phyloP scores from a whole-genome alignment of 2,113 vertebrate species.

The Delphinus delphis region DNA sequence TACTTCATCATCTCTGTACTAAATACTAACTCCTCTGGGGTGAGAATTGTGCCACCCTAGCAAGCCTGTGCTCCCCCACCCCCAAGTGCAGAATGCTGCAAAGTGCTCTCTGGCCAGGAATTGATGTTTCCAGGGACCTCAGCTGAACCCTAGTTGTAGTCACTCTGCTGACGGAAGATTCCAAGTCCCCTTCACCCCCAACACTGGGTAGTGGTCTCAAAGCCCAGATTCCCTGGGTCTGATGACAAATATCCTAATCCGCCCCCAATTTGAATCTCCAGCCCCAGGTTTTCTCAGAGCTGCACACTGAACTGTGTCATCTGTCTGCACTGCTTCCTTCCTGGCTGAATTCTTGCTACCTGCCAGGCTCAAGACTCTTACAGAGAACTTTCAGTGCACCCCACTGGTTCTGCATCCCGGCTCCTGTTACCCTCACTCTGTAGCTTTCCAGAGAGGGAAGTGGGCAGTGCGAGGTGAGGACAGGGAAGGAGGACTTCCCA shows the following conservation, averaged over 20 bases:
- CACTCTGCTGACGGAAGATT: neutral
- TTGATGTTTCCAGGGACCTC: neutral
- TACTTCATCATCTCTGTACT: neutral
- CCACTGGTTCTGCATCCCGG: rapidly evolving
- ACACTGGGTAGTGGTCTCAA: neutral
- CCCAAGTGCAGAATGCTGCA: rapidly evolving
- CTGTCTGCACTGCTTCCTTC: neutral
- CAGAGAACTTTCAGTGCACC: rapidly evolving
- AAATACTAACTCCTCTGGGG: neutral
- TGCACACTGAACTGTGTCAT: rapidly evolving
- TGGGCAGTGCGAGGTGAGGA: neutral
- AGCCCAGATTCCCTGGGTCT: neutral
- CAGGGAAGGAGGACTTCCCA: neutral
- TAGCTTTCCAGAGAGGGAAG: neutral
- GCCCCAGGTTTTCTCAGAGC: neutral
- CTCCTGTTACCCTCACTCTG: neutral
- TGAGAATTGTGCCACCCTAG: rapidly evolving
- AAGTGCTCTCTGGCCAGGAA: neutral
- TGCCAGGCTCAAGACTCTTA: neutral
- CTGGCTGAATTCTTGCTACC: neutral
- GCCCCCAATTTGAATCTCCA: neutral
- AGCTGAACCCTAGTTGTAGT: neutral
- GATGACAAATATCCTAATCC: neutral
- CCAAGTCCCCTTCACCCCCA: neutral
- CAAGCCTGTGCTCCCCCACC: neutral